Evolutionary conservation across 2,888 invertebrate species (phyloP), one percentile per base, ranked within the genome.

Genomic region (Sceliomorpha sp.): DNA sequence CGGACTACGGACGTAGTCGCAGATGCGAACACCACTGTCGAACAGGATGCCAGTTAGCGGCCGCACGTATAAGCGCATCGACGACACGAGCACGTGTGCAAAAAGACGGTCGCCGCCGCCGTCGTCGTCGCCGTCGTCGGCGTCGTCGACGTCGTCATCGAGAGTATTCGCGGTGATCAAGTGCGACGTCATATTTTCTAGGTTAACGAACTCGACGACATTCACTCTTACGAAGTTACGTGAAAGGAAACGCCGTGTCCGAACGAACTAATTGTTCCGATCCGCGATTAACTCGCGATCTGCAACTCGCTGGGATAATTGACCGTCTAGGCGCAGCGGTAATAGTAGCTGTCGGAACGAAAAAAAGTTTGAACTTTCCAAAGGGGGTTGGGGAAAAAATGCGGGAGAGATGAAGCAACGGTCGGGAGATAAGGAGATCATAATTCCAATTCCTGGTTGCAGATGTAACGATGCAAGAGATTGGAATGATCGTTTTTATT

Each of bases 21-120:
- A 39, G 63, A 67, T 60, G 59, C 56, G 56, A 45, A 64, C 63
- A 72, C 34, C 60, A 39, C 53, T 45, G 45, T 47, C 34, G 50
- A 70, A 56, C 67, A 62, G 71, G 71, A 74, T 72, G 68, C 75
- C 74, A 69, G 72, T 76, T 72, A 75, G 70, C 51, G 73, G 15
- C 45, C 12, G 14, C 37, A 37, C 37, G 37, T 37, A 37, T 24
- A 20, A 40, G 40, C 12, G 40, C 40, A 44, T 39, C 26, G 14
- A 29, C 9, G 44, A 48, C 53, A 31, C 45, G 47, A 63, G 70
- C 70, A 55, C 64, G 59, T 51, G 64, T 64, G 64, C 42, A 60
- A 59, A 70, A 70, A 69, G 37, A 59, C 37, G n/a, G n/a, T n/a
- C n/a, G n/a, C n/a, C n/a, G n/a, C n/a, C n/a, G n/a, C n/a, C n/a